Evolutionary conservation across 2,888 invertebrate genomes (phyloP), one percentile per base, ranked within the genome.

Genomic region (Dasypogon diadema): DNA sequence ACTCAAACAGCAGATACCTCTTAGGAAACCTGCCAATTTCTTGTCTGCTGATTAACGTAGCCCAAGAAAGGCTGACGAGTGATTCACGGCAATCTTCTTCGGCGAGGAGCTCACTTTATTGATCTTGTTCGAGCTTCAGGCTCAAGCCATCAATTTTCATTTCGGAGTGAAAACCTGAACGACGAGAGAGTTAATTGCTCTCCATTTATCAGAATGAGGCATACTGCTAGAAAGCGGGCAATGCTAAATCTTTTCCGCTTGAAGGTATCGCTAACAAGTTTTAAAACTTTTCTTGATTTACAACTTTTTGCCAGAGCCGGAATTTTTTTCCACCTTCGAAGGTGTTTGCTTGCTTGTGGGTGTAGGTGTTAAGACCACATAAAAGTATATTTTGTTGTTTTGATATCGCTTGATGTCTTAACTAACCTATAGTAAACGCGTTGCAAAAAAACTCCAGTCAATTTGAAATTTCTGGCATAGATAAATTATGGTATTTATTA

Each of bases 91-190:
- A 51, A 51, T 21, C 16, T 51, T 51, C 16, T 21, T 21, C 8
- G n/a, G 5, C 5, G 48, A 5, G 6, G 6, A 18, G n/a, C 3
- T 21, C 5, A 12, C 51, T 51, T 51, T 65, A 24, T 22, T 65
- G 65, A 65, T 65, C 46, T 46, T 46, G 18, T 46, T 65, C 16
- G 65, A 16, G 48, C 21, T 65, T 24, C 22, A n/a, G 24, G 24
- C 65, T 46, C 46, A 46, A 46, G 48, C 54, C 70, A 70, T 70
- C 70, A 70, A 70, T 70, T 70, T 70, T 54, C 70, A 70, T 70
- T 70, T 70, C 70, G 54, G 70, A 70, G 70, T 54, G 70, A 70
- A 63, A 70, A 70, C 70, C 70, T 70, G 70, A 70, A 70, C 18
- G 70, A 21, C 70, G 51, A 46, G 54, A 30, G 70, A 70, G 70